Conservation (phyloP, 2,888 invertebrate genomes). For the Oscheius myriophilus region DNA sequence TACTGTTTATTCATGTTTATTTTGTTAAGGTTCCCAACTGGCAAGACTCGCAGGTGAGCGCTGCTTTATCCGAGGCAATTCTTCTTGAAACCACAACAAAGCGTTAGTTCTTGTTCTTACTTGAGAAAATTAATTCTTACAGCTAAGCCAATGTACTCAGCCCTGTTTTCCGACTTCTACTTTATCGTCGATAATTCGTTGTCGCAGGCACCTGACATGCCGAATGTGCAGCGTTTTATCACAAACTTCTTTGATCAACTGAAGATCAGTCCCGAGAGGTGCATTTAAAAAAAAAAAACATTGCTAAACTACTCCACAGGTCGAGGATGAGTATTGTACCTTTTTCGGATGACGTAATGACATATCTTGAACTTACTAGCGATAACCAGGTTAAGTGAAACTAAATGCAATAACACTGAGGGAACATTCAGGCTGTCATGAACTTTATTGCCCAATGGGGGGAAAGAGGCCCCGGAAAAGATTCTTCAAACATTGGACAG, state of each 20-base stretch:
- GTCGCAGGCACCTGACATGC: slow-evolving; percentile 30
- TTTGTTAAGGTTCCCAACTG: too few relatives aligned
- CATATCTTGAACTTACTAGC: slow-evolving; percentile 24
- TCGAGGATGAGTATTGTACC: slow-evolving; percentile 44
- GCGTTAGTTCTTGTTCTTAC: slow-evolving; percentile 15
- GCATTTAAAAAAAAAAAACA: too few relatives aligned
- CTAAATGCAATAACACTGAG: not conserved
- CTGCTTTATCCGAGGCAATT: slow-evolving; percentile 34
- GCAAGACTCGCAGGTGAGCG: too few relatives aligned
- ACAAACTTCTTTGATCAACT: slow-evolving; percentile 32
- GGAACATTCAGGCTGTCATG: slow-evolving; percentile 26
- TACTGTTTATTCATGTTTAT: too few relatives aligned
- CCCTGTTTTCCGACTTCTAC: slow-evolving; percentile 41
- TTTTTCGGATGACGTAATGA: slow-evolving; percentile 33
- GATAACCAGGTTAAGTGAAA: slow-evolving; percentile 12
- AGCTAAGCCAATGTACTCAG: slow-evolving; percentile 11
- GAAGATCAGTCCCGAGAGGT: slow-evolving; percentile 21
- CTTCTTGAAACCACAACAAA: slow-evolving; percentile 37
- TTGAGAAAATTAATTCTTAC: too few relatives aligned
- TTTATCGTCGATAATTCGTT: slow-evolving; percentile 39
- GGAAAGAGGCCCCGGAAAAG: slow-evolving; percentile 6
- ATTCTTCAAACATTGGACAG: slow-evolving; percentile 36
- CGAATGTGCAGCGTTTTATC: slow-evolving; percentile 37
- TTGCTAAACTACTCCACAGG: too few relatives aligned
- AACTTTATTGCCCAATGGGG: slow-evolving; percentile 30